phyloP scores from a whole-genome alignment of 2,113 vertebrate species.

The Daphoenositta chrysoptera region DNA sequence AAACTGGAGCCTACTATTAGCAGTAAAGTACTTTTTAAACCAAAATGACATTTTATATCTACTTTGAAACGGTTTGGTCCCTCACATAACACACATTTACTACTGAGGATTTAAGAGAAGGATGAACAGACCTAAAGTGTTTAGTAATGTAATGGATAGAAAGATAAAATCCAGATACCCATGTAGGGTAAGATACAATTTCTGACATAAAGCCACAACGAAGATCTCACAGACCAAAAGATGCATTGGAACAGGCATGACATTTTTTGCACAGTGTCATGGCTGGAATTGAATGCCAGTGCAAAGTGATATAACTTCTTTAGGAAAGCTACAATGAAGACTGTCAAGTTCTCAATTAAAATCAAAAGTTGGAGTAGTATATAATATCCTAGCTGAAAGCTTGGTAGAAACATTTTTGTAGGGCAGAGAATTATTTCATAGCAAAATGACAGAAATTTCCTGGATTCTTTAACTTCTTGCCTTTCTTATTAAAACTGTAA shows the following conservation, averaged over 20 bases:
- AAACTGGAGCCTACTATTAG: neutral
- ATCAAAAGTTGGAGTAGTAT: neutral
- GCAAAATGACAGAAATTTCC: neutral
- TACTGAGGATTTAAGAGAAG: neutral
- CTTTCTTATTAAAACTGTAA: neutral
- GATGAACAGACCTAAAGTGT: neutral
- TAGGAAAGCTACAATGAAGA: neutral
- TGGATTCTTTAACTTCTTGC: neutral
- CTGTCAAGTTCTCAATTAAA: neutral
- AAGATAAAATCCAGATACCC: neutral
- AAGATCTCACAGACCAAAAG: neutral
- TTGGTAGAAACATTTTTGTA: neutral
- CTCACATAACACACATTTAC: neutral
- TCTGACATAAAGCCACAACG: neutral
- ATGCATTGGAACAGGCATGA: neutral
- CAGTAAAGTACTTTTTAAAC: neutral
- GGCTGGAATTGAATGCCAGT: neutral
- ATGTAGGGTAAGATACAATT: neutral
- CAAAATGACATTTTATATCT: neutral
- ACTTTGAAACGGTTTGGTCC: neutral
- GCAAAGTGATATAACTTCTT: neutral
- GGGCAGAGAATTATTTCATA: neutral
- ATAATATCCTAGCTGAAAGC: neutral
- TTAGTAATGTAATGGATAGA: neutral
- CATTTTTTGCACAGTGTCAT: neutral